These are phyloP conservation scores for Catharus fuscescens DNA, from an alignment of 2,113 vertebrate species.

Conservation along the genomic window DNA sequence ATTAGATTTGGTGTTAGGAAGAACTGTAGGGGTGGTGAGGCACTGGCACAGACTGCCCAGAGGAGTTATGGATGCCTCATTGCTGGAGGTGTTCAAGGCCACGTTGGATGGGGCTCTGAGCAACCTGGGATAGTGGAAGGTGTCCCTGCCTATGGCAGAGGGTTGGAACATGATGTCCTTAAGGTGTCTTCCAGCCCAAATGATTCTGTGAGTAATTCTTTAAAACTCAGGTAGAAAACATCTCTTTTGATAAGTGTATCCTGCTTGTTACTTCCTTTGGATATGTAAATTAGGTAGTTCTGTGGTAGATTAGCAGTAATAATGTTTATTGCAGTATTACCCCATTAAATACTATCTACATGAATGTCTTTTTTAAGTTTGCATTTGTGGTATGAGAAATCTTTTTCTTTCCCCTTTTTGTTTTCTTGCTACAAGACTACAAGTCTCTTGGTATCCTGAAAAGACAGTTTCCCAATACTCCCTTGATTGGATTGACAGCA, in stretches of 20 bases:
- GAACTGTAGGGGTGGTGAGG: neutral
- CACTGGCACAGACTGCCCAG: neutral
- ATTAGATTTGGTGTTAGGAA: neutral
- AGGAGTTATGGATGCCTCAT: neutral
- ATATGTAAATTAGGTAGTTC: neutral
- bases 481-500: constrained; percentile 91
- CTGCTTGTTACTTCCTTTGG: neutral
- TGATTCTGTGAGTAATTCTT: neutral
- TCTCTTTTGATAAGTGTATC: neutral
- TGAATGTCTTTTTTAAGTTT: neutral
- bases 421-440: constrained; percentile 77
- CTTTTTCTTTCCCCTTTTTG: neutral
- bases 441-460: constrained; percentile 95
- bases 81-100: neutral
- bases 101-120: neutral
- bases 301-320: neutral
- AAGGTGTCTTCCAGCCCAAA: neutral
- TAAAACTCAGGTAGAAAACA: neutral
- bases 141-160: neutral
- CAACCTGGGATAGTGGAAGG: neutral
- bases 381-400: neutral
- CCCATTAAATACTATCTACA: neutral
- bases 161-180: neutral
- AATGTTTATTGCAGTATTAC: neutral
- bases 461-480: constrained; percentile 89